Evolutionary conservation across 2,888 invertebrate genomes (phyloP).

Genomic region (Panzeria rudis): DNA sequence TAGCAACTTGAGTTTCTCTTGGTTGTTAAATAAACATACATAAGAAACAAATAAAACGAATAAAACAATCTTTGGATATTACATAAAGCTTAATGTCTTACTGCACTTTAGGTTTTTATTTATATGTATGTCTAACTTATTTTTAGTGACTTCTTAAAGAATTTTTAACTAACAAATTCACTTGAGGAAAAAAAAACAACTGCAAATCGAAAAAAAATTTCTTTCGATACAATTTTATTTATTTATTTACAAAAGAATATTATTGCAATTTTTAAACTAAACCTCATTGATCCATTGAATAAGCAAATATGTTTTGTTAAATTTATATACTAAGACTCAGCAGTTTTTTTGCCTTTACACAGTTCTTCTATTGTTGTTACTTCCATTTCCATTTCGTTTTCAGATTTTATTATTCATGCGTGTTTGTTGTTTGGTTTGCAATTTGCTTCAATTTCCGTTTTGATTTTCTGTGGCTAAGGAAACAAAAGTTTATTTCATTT

Average conservation of each 20-base stretch:
- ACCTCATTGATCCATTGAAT: slow-evolving; percentile 66
- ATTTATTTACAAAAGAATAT: slow-evolving; percentile 67
- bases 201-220: background rate
- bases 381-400: slow-evolving; percentile 14
- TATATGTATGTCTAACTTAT: too few species aligned
- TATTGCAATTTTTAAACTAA: slow-evolving; percentile 55
- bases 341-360: slow-evolving; percentile 15
- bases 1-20: too few species aligned
- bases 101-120: too few species aligned
- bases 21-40: too few species aligned
- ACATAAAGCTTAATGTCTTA: too few species aligned
- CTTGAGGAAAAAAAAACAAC: background rate
- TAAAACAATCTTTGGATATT: too few species aligned
- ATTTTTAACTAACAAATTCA: too few species aligned
- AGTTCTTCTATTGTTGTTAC: slow-evolving; percentile 9
- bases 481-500: slow-evolving; percentile 56
- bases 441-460: slow-evolving; percentile 68
- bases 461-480: slow-evolving; percentile 44
- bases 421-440: slow-evolving; percentile 39
- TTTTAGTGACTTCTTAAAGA: too few species aligned
- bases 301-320: slow-evolving; percentile 57
- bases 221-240: slow-evolving; percentile 41
- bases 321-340: background rate
- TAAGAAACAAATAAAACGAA: too few species aligned
- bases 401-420: slow-evolving; percentile 16